Base-by-base conservation (phyloP, 2,797 vertebrate species). In the Malacoraja senta region DNA sequence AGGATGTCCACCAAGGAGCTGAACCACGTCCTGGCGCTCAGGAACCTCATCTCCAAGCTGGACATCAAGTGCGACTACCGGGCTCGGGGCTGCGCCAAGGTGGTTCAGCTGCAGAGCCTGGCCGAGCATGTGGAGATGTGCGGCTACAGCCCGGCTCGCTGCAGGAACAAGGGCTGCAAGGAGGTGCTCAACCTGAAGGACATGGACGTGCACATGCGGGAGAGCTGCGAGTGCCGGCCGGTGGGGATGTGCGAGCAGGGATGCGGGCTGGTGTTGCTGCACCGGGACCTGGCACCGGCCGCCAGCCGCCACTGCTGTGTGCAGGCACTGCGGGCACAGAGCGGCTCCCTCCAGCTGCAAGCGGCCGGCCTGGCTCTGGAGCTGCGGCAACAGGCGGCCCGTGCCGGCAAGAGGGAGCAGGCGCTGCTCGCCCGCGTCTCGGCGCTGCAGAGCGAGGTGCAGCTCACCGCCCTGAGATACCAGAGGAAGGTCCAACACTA, bases 401-500 rank as follows among this genome's bases (percentile, higher is more conserved):
- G 95, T 93, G 95, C 96, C 96, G 95, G 95, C 94, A 53, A 95
- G 92, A 95, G 95, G 93, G 97, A 97, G 93, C 96, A 95, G 93
- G 72, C 94, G 44, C 95, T 97, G 79, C 53, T 96, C 29, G 95
- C 95, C 61, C 96, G 96, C 95, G 95, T 97, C 93, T 95, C 95
- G 53, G 93, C 95, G 29, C 95, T 97, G 94, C 97, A 96, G 95
- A 95, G 93, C 93, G 94, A 97, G 93, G 96, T 95, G 90, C 94
- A 95, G 94, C 95, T 96, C 76, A 93, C 96, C 21, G 96, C 96
- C 1, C 95, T 96, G 35, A 93, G 93, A 94, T 96, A 96, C 94
- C 97, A 96, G 93, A 94, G 94, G 35, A 97, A 96, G 29, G 95
- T 97, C 93, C 95, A 95, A 74, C 95, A 95, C 13, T 96, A 96